Evolutionary conservation across 2,797 vertebrate genomes (phyloP).

Genomic region (Adelosebastes latens): DNA sequence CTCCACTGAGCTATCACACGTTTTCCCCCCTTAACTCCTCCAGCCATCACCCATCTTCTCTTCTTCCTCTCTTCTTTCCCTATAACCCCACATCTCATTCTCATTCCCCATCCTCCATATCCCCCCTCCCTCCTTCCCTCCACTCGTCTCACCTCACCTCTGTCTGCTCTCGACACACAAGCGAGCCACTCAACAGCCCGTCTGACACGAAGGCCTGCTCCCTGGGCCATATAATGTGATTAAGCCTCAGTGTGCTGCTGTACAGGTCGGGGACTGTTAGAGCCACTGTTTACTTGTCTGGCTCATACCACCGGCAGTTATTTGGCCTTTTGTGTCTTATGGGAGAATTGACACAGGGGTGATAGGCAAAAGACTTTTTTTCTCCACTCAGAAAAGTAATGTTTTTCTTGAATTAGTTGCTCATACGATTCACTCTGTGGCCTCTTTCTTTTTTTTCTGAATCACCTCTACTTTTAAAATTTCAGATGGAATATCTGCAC

Average conservation of each 20-base stretch:
- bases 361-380: background rate
- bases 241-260: conserved; percentile 57
- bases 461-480: conserved; percentile 23
- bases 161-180: conserved; percentile 52
- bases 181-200: conserved; percentile 41
- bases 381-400: background rate
- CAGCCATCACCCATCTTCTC: background rate
- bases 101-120: background rate
- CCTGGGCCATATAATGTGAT: conserved; percentile 72
- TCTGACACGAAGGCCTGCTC: conserved; percentile 66
- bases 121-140: background rate
- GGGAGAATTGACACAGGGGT: conserved; percentile 2
- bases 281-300: conserved; percentile 58
- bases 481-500: conserved; percentile 51
- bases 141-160: conserved; percentile 49
- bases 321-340: conserved; percentile 6
- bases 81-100: conserved; percentile 16
- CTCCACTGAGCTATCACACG: conserved; percentile 16
- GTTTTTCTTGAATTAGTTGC: background rate
- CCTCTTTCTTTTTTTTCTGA: conserved; percentile 1
- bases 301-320: conserved; percentile 27
- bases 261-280: conserved; percentile 40
- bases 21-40: background rate
- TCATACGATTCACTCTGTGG: background rate
- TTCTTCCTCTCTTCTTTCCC: conserved; percentile 3